Evolutionary conservation across 2,113 vertebrate genomes (phyloP), one percentile per base, ranked within the genome.

Genomic region (Furnarius figulus): DNA sequence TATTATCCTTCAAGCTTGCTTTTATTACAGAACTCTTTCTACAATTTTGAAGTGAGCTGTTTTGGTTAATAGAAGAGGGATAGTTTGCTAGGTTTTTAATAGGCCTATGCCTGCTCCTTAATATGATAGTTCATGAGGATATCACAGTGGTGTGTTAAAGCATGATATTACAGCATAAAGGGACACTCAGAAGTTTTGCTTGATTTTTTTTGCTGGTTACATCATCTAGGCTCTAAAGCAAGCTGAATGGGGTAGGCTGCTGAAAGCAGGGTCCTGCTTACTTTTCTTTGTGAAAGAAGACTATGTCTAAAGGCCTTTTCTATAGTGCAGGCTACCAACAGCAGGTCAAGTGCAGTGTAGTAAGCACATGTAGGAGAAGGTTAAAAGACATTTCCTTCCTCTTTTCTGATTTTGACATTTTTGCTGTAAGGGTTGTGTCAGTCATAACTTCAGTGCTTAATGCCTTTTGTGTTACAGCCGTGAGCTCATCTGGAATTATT

Each of bases 271-370:
- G 8, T 70, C 39, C 31, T 80, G 35, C 59, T 89, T 90, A 9
- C 21, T 58, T 62, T 83, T 39, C 20, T 86, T 40, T 80, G 24
- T 70, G 49, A 59, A 53, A 55, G 8, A 21, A 53, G 50, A 19
- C 35, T 73, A 5, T 71, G 73, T 74, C 25, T 59, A 37, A 93
- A 46, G 53, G 42, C 24, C n/a, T 49, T 75, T 88, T 10, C 6
- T 66, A 0, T 53, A 58, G 40, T 8, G 5, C 8, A 21, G 8
- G 7, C 1, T 2, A 25, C 22, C 0, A 0, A 42, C 47, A 5
- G 2, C 21, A 27, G 33, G 25, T 59, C 39, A 83, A 76, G 11
- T 67, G 28, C n/a, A 35, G 15, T 12, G 37, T 63, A n/a, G 25
- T 47, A 44, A 79, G 49, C 24, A 23, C 8, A 14, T 27, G 61